Evolutionary conservation across 2,113 vertebrate species (phyloP).

Genomic region (Lasiurus borealis): DNA sequence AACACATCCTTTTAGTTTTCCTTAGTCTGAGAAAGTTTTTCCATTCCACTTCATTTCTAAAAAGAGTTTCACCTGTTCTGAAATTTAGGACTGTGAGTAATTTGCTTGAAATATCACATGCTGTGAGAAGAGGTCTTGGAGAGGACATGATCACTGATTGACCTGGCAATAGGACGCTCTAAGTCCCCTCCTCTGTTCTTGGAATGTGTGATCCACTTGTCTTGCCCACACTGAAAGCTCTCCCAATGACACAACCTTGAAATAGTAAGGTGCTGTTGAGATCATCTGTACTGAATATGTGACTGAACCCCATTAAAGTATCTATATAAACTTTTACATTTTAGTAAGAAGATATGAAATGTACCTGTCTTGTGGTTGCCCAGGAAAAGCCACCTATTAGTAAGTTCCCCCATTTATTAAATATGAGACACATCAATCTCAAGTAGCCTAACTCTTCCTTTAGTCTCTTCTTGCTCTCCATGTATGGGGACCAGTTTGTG

Average conservation of each 20-base stretch:
- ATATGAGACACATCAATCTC: background rate
- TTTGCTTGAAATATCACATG: constrained; percentile 7
- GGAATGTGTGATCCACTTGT: background rate
- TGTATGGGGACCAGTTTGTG: background rate
- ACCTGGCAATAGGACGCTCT: background rate
- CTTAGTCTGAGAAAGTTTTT: background rate
- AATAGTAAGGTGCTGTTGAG: background rate
- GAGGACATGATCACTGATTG: background rate
- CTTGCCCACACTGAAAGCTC: background rate
- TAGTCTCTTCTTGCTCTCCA: background rate
- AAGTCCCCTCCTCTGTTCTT: background rate
- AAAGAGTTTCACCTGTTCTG: background rate
- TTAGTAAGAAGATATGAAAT: background rate
- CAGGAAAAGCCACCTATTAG: background rate
- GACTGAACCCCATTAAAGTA: background rate
- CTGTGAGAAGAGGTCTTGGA: background rate
- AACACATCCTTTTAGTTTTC: background rate
- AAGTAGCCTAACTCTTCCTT: background rate
- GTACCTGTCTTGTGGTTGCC: background rate
- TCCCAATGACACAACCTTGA: background rate
- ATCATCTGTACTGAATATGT: background rate
- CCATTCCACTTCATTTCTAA: background rate
- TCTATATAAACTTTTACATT: constrained; percentile 14
- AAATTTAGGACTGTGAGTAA: background rate
- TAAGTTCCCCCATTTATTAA: background rate